A percentile compares a stretch with the other conserved stretches of the same genome.
These are phyloP conservation scores for Calyptommatus sinebrachiatus DNA, from an alignment of 2,113 vertebrate species.

Conservation along the genomic window DNA sequence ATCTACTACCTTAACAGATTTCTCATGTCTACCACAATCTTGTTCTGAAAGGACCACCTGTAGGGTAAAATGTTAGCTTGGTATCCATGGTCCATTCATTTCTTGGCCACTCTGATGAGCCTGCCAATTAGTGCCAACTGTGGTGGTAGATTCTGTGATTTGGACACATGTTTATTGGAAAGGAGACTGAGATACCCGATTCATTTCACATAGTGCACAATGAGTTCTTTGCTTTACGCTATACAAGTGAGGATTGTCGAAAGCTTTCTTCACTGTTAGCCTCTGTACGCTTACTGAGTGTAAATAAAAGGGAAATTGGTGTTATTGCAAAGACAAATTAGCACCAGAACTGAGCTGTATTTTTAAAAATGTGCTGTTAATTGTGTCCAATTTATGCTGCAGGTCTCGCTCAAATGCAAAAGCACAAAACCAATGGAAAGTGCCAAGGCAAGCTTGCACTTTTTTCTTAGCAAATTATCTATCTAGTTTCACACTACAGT, in stretches of 20 bases:
- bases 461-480: slow-evolving; percentile 68
- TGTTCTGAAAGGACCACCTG: slow-evolving; percentile 73
- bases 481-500: slow-evolving; percentile 59
- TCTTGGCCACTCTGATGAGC: slow-evolving; percentile 68
- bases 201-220: slow-evolving; percentile 67
- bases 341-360: slow-evolving; percentile 71
- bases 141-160: slow-evolving; percentile 74
- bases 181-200: slow-evolving; percentile 69
- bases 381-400: slow-evolving; percentile 71
- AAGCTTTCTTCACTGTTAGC: slow-evolving; percentile 69
- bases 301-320: slow-evolving; percentile 72
- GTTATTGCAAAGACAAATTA: slow-evolving; percentile 72
- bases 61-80: slow-evolving; percentile 73
- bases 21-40: slow-evolving; percentile 62
- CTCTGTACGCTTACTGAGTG: slow-evolving; percentile 69
- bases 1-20: slow-evolving; percentile 61
- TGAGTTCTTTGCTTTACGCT: slow-evolving; percentile 72
- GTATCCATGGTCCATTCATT: slow-evolving; percentile 70
- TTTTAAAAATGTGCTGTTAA: slow-evolving; percentile 70
- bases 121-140: slow-evolving; percentile 74
- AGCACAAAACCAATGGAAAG: slow-evolving; percentile 67
- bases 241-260: slow-evolving; percentile 70
- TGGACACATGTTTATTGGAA: slow-evolving; percentile 71
- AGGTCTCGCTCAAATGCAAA: slow-evolving; percentile 68
- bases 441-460: slow-evolving; percentile 64